Percentiles rank a stretch among this genome's conserved stretches.
Conservation (phyloP, 1,140 invertebrate species). For the Pinna nobilis region DNA sequence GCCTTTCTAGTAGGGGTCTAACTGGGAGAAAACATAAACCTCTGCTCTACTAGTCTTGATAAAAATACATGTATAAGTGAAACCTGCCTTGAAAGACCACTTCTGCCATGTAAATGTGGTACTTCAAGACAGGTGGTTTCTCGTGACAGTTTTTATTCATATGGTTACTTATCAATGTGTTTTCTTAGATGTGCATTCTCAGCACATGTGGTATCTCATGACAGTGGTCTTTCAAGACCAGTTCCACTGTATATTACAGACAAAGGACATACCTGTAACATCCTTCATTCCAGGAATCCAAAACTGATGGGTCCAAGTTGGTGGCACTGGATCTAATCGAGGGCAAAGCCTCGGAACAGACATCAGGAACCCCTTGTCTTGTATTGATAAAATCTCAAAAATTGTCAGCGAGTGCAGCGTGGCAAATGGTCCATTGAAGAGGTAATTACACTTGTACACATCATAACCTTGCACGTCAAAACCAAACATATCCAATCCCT, state of each 20-base stretch:
- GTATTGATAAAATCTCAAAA: constrained; percentile 50
- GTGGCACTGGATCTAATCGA: constrained; percentile 46
- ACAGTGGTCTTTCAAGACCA: no score
- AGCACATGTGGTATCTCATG: no score
- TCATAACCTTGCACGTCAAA: constrained; percentile 56
- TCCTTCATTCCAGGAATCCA: constrained; percentile 56
- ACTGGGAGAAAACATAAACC: no score
- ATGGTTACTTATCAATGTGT: no score
- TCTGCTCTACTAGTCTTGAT: no score
- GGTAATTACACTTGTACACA: constrained; percentile 57
- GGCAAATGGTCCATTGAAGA: constrained; percentile 60
- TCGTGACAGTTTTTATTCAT: no score
- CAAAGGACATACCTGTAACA: constrained; percentile 49
- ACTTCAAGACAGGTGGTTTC: no score
- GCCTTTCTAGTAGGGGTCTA: no score
- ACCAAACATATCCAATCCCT: constrained; percentile 61
- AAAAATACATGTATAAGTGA: neutral
- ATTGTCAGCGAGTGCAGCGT: constrained; percentile 46
- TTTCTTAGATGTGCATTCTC: no score
- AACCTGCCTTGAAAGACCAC: no score
- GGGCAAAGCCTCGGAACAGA: constrained; percentile 57
- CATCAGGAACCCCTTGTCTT: constrained; percentile 56
- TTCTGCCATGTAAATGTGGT: no score
- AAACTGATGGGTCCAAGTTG: constrained; percentile 53
- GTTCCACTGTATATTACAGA: no score